These are phyloP conservation scores for Colaptes auratus DNA, from an alignment of 2,113 vertebrate species.

Conservation along the genomic window DNA sequence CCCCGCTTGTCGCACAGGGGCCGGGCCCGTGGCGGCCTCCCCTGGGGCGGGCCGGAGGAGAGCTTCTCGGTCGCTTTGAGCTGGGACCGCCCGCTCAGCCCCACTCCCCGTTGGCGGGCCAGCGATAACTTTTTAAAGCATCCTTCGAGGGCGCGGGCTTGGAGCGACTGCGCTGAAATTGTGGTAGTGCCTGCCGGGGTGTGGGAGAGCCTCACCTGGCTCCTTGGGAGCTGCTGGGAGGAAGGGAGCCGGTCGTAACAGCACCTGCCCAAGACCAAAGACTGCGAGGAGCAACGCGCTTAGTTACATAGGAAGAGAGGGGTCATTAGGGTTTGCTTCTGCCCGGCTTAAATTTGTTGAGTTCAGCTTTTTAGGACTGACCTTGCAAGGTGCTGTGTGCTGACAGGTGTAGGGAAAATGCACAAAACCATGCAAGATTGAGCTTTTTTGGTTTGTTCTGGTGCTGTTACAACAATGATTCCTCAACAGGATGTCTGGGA, in stretches of 20 bases:
- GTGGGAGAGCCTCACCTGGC: background rate
- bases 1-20: background rate
- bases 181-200: background rate
- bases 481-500: background rate
- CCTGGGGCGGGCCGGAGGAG: background rate
- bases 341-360: background rate
- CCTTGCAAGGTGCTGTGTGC: background rate
- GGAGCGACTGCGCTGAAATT: background rate
- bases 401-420: background rate
- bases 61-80: background rate
- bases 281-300: fast-evolving
- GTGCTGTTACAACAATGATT: background rate
- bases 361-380: background rate
- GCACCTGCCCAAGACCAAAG: fast-evolving
- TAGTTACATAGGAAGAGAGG: background rate
- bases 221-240: background rate
- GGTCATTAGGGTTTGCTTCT: background rate
- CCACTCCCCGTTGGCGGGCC: background rate
- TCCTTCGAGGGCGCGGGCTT: background rate
- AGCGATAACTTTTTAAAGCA: background rate
- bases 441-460: background rate
- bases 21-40: background rate
- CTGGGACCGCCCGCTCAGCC: background rate
- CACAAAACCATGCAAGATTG: fast-evolving
- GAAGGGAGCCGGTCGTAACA: fast-evolving